phyloP scores from a whole-genome alignment of 2,797 vertebrate genomes.

The Coregonus sp. region DNA sequence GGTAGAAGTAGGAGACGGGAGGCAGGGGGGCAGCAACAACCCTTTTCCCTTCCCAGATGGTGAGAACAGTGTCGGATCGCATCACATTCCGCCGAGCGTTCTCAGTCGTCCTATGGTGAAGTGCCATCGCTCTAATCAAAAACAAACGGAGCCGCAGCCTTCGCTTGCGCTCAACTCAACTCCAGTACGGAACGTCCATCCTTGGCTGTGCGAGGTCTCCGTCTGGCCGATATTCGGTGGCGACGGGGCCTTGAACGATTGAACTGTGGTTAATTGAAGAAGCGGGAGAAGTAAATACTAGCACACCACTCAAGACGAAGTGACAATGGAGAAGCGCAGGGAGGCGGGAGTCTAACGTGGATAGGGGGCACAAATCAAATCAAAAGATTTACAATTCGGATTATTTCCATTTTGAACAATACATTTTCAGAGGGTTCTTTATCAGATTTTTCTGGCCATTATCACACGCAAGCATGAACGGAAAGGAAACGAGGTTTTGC shows the following conservation, averaged over 20 bases:
- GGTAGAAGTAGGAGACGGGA: constrained; percentile 18
- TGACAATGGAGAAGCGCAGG: constrained; percentile 64
- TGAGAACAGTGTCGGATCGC: constrained; percentile 61
- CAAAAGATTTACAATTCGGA: constrained; percentile 41
- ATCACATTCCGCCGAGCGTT: constrained; percentile 55
- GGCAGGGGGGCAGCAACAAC: constrained; percentile 46
- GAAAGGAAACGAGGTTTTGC: constrained; percentile 53
- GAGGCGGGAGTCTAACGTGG: constrained; percentile 66
- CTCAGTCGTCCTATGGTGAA: constrained; percentile 37
- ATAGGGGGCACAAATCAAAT: constrained; percentile 20
- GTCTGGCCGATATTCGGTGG: constrained; percentile 39
- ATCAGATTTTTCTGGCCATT: constrained; percentile 27
- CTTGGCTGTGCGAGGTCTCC: constrained; percentile 22
- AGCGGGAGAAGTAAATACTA: constrained; percentile 39
- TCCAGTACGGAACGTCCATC: constrained; percentile 10
- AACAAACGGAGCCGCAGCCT: constrained; percentile 38
- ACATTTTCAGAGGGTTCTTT: constrained; percentile 8
- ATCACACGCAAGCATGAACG: constrained; percentile 60
- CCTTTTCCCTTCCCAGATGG: constrained; percentile 45
- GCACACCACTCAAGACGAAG: constrained; percentile 46
- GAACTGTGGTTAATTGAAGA: constrained; percentile 22
- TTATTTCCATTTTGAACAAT: constrained; percentile 50
- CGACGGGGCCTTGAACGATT: constrained; percentile 66
- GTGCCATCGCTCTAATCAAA: constrained; percentile 48
- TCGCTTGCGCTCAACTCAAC: constrained; percentile 36